A percentile compares a stretch with the other conserved stretches of the same genome.
Evolutionary conservation across 2,888 invertebrate genomes (phyloP).

Genomic region (Oligia fasciuncula): DNA sequence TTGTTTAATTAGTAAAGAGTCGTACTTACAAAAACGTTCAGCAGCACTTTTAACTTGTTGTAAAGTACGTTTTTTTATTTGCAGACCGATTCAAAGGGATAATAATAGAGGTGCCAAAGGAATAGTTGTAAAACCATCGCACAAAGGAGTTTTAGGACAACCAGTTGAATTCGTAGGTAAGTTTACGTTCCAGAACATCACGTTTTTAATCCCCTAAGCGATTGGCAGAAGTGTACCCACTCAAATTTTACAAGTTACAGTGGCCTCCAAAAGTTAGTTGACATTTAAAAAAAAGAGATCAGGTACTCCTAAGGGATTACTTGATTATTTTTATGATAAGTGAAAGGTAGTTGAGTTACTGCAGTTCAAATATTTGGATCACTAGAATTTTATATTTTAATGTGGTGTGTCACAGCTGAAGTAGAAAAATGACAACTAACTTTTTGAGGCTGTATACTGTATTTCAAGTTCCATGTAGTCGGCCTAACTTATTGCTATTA

Average conservation of each 20-base stretch:
- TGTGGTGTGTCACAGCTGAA: too few relatives aligned
- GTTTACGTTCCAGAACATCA: constrained; percentile 29
- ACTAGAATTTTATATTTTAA: too few relatives aligned
- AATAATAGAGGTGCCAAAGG: constrained; percentile 95
- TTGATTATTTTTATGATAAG: too few relatives aligned
- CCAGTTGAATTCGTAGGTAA: constrained; percentile 98
- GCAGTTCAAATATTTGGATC: too few relatives aligned
- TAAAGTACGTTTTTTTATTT: constrained; percentile 72
- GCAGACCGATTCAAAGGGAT: constrained; percentile 88
- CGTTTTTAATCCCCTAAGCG: neutral
- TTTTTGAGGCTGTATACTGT: neutral
- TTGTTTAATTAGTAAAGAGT: constrained; percentile 42
- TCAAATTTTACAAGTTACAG: neutral
- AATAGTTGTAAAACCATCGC: constrained; percentile 94
- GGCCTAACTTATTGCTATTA: neutral
- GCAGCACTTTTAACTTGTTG: constrained; percentile 40
- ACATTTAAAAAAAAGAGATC: too few relatives aligned
- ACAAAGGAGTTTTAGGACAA: constrained; percentile 95
- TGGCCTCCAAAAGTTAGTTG: too few relatives aligned
- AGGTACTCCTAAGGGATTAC: too few relatives aligned
- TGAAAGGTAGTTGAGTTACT: too few relatives aligned
- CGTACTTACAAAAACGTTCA: constrained; percentile 11
- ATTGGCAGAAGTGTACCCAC: neutral
- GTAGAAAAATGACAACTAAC: neutral
- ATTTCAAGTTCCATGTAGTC: neutral